A percentile compares a stretch with the other conserved stretches of the same genome.
phyloP scores from a whole-genome alignment of 2,113 vertebrate genomes.

The Chunga burmeisteri region DNA sequence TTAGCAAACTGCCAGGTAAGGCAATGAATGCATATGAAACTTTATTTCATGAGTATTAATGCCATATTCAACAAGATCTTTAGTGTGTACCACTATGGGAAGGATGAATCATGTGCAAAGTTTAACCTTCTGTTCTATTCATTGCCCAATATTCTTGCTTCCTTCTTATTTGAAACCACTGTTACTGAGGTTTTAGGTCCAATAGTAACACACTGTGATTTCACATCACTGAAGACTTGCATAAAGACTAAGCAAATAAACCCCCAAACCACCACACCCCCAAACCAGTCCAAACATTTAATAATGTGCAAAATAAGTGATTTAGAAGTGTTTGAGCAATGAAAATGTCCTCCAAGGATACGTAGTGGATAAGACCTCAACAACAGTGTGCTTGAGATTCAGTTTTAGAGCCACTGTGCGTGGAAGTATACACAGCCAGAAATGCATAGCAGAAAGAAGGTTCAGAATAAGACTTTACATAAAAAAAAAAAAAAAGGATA shows the following conservation, averaged over 20 bases:
- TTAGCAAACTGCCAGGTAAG: neutral
- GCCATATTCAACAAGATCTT: neutral
- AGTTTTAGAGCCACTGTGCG: neutral
- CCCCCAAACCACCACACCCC: neutral
- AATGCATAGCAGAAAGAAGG: slow-evolving; percentile 22
- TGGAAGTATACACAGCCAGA: neutral
- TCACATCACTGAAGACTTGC: neutral
- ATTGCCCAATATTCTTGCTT: neutral
- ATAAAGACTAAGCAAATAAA: neutral
- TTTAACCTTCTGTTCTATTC: neutral
- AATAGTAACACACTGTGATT: neutral
- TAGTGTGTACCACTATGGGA: neutral
- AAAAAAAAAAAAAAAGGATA: neutral
- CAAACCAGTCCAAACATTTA: neutral
- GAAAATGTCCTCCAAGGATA: neutral
- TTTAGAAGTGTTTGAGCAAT: neutral
- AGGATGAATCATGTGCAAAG: neutral
- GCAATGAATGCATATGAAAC: neutral
- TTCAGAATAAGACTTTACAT: slow-evolving; percentile 37
- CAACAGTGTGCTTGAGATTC: neutral
- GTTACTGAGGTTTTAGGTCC: neutral
- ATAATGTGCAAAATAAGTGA: neutral
- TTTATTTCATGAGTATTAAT: neutral
- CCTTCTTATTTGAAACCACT: neutral
- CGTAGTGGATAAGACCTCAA: neutral